Evolutionary conservation across 2,113 vertebrate genomes (phyloP).

Genomic region (Cavia porcellus): DNA sequence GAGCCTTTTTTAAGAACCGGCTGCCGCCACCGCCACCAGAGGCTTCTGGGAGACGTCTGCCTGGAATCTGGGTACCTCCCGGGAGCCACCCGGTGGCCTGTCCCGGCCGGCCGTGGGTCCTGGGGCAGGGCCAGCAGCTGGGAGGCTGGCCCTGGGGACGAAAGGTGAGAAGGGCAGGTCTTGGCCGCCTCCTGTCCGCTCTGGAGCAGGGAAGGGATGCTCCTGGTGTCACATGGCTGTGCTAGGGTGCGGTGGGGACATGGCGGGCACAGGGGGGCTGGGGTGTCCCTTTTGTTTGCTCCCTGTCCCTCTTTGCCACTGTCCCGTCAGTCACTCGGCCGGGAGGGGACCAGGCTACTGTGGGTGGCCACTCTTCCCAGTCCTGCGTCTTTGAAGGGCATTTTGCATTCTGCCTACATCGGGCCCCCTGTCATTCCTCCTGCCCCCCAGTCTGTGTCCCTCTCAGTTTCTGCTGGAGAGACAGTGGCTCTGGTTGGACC

Average conservation of each 20-base stretch:
- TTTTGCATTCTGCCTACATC: neutral
- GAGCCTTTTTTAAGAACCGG: constrained; percentile 78
- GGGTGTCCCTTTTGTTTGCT: neutral
- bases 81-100: constrained; percentile 46
- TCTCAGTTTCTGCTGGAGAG: neutral
- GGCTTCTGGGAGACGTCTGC: constrained; percentile 69
- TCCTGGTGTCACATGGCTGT: neutral
- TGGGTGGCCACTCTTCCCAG: neutral
- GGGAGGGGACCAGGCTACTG: neutral
- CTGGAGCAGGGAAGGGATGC: neutral
- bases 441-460: neutral
- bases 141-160: neutral
- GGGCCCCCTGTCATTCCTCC: neutral
- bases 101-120: neutral
- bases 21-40: neutral
- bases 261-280: neutral
- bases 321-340: neutral
- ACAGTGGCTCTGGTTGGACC: neutral
- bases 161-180: neutral
- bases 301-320: neutral
- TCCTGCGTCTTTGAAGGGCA: neutral
- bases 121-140: constrained; percentile 22
- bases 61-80: constrained; percentile 68
- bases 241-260: neutral
- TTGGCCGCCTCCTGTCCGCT: neutral